These are phyloP conservation scores for Yponomeuta malinellus DNA, from an alignment of 2,888 invertebrate genomes.

Conservation along the genomic window DNA sequence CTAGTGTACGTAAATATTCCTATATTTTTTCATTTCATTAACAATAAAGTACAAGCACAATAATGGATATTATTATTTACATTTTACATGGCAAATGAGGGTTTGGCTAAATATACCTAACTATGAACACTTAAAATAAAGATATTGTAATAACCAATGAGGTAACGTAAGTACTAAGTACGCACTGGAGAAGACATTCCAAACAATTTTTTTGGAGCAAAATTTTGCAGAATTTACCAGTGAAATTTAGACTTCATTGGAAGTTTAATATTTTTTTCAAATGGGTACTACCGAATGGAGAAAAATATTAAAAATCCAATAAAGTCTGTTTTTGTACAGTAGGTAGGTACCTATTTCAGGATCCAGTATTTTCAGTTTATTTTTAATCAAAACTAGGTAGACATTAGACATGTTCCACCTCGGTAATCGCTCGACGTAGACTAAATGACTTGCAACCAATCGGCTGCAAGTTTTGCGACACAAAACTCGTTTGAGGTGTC, in stretches of 20 bases:
- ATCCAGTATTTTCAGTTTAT: neutral
- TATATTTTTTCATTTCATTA: conserved; percentile 31
- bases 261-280: neutral
- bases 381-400: neutral
- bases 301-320: too few species aligned
- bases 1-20: neutral
- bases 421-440: too few species aligned
- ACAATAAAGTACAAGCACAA: conserved; percentile 25
- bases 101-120: conserved; percentile 41
- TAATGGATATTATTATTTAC: conserved; percentile 41
- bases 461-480: too few species aligned
- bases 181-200: neutral
- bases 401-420: too few species aligned
- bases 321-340: too few species aligned
- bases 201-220: neutral
- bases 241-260: neutral
- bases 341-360: too few species aligned
- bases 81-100: conserved; percentile 64
- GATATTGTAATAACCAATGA: conserved; percentile 16
- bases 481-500: too few species aligned
- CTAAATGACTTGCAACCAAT: neutral
- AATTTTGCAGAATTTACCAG: neutral
- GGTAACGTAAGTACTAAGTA: too few species aligned
- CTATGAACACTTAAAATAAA: conserved; percentile 28
- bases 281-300: neutral